These are phyloP conservation scores for Yponomeuta evonymella DNA, from an alignment of 2,888 invertebrate species.

Conservation along the genomic window DNA sequence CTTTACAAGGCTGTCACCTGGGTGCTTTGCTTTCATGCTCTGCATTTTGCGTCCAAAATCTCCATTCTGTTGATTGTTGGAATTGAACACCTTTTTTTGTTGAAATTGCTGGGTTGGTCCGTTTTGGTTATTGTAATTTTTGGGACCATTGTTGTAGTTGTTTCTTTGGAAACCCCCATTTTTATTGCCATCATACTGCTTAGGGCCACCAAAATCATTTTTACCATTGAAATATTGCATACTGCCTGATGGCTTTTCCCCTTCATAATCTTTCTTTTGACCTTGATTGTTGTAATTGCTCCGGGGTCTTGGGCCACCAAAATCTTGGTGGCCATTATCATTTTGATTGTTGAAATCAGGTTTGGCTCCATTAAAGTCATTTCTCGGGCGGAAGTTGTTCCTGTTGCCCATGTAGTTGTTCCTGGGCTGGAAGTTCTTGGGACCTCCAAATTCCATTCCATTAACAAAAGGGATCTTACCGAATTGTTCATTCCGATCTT, in stretches of 20 bases:
- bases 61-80: slow-evolving; percentile 48
- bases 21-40: slow-evolving; percentile 81
- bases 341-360: slow-evolving; percentile 57
- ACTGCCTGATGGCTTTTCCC: slow-evolving; percentile 50
- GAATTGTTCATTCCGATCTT: slow-evolving; percentile 80
- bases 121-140: slow-evolving; percentile 56
- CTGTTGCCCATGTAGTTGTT: slow-evolving; percentile 54
- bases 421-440: slow-evolving; percentile 67
- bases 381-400: slow-evolving; percentile 63
- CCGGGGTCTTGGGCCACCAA: slow-evolving; percentile 67
- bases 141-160: slow-evolving; percentile 52
- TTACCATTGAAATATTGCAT: slow-evolving; percentile 65
- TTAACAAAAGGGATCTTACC: slow-evolving; percentile 73
- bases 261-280: slow-evolving; percentile 58
- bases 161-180: slow-evolving; percentile 44
- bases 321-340: slow-evolving; percentile 61
- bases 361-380: slow-evolving; percentile 67
- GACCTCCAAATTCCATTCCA: slow-evolving; percentile 69
- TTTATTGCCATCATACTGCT: slow-evolving; percentile 37
- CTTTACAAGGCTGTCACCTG: slow-evolving; percentile 82
- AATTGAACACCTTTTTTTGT: slow-evolving; percentile 53
- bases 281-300: slow-evolving; percentile 58
- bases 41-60: slow-evolving; percentile 74
- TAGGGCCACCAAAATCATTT: slow-evolving; percentile 67
- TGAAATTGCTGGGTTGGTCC: slow-evolving; percentile 50